These are phyloP conservation scores for Malthinus flaveolus DNA, from an alignment of 2,888 invertebrate species.

Conservation along the genomic window DNA sequence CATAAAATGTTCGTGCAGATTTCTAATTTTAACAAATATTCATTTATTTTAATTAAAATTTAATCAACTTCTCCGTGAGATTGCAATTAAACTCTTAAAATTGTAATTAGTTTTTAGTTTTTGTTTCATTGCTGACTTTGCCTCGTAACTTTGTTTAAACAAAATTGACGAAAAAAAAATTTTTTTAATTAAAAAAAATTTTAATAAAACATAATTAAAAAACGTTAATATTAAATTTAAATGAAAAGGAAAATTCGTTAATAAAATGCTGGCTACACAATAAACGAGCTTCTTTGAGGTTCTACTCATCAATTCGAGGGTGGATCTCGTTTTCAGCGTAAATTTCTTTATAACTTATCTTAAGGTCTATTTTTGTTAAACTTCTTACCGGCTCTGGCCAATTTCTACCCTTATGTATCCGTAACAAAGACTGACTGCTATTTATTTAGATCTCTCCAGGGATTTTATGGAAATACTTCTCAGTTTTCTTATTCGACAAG, in stretches of 20 bases:
- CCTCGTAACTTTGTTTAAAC: slow-evolving; percentile 4
- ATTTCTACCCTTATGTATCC: slow-evolving; percentile 42
- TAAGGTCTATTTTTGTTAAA: slow-evolving; percentile 40
- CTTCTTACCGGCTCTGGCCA: slow-evolving; percentile 25
- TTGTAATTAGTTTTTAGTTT: slow-evolving; percentile 50
- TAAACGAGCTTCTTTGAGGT: slow-evolving; percentile 29
- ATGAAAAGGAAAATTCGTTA: slow-evolving; percentile 25
- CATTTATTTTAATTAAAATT: slow-evolving; percentile 57
- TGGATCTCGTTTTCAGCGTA: slow-evolving; percentile 33
- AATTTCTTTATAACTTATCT: slow-evolving; percentile 42
- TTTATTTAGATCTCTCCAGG: slow-evolving; percentile 52
- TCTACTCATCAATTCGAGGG: slow-evolving; percentile 27
- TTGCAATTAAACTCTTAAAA: slow-evolving; percentile 52
- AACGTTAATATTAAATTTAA: slow-evolving; percentile 11
- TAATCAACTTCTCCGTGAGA: slow-evolving; percentile 52
- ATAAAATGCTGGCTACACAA: slow-evolving; percentile 27
- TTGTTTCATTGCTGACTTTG: slow-evolving; percentile 33
- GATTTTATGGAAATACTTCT: slow-evolving; percentile 54
- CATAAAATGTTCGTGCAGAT: slow-evolving; percentile 46
- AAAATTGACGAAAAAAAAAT: slow-evolving; percentile 1
- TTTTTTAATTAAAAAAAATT: slow-evolving; percentile 2
- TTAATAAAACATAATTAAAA: slow-evolving; percentile 9
- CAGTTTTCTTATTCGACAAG: slow-evolving; percentile 44
- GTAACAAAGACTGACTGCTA: slow-evolving; percentile 48
- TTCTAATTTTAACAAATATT: slow-evolving; percentile 56